Conservation (phyloP, 2,113 vertebrate genomes). For the Datnioides undecimradiatus region DNA sequence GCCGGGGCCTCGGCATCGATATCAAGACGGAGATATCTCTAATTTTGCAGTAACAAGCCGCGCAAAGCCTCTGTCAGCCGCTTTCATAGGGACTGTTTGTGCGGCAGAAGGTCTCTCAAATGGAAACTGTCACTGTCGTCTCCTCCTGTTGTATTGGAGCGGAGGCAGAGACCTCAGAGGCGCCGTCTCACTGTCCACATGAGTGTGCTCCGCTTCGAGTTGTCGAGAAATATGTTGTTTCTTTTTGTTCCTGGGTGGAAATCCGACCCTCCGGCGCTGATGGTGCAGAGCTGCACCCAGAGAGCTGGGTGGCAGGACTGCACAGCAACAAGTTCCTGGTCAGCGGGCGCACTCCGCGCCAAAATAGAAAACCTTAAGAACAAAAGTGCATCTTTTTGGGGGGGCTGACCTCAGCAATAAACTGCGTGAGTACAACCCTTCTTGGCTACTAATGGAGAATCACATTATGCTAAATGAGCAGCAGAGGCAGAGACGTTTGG, state of each 20-base stretch:
- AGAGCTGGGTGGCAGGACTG: neutral
- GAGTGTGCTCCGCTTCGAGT: neutral
- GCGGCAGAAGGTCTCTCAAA: neutral
- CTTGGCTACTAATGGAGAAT: constrained; percentile 29
- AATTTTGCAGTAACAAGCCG: neutral
- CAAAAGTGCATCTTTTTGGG: neutral
- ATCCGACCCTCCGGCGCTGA: neutral
- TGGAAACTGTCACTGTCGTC: neutral
- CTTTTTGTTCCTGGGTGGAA: neutral
- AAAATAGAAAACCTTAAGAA: neutral
- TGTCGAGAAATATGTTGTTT: neutral
- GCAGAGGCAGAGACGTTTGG: constrained; percentile 7
- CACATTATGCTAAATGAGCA: constrained; percentile 47
- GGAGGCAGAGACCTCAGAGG: neutral
- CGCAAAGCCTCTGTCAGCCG: neutral
- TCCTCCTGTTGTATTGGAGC: neutral
- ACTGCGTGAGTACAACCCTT: constrained; percentile 1
- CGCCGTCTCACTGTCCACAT: neutral
- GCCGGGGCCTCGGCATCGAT: neutral
- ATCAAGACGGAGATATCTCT: neutral
- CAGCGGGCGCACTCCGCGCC: neutral
- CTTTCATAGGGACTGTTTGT: neutral
- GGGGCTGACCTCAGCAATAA: constrained; percentile 10
- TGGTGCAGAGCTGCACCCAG: neutral
- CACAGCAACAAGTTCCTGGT: neutral